Conservation (phyloP, 2,888 invertebrate genomes). For the Ormyrus labotus region DNA sequence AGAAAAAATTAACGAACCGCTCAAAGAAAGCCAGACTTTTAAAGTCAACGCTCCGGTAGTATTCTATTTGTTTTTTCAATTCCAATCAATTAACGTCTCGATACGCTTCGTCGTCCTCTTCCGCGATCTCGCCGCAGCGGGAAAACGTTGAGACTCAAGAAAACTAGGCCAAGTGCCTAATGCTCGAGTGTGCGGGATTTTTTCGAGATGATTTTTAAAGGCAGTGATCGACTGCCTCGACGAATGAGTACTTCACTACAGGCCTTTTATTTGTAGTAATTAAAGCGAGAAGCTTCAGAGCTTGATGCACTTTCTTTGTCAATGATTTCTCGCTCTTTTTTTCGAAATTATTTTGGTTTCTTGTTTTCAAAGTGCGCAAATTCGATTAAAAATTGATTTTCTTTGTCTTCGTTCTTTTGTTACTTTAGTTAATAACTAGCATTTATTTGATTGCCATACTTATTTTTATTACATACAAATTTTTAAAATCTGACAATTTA, state of each 20-base stretch:
- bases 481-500: no score
- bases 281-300: not conserved
- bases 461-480: no score
- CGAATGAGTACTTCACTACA: constrained; percentile 4
- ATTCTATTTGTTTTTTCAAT: constrained; percentile 33
- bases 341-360: not conserved
- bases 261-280: constrained; percentile 9
- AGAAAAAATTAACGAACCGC: constrained; percentile 16
- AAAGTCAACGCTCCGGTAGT: constrained; percentile 4
- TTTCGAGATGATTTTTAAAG: not conserved
- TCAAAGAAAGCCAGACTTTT: constrained; percentile 29
- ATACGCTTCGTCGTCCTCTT: constrained; percentile 4
- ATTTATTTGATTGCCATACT: no score
- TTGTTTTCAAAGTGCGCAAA: no score
- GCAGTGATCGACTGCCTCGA: constrained; percentile 3
- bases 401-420: no score
- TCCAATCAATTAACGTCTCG: constrained; percentile 43
- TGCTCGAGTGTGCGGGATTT: not conserved
- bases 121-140: not conserved
- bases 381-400: no score
- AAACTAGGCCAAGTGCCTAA: constrained; percentile 43
- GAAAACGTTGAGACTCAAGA: constrained; percentile 1
- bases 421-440: no score
- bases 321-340: not conserved
- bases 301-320: constrained; percentile 11